A percentile compares a stretch with the other conserved stretches of the same genome.
These are phyloP conservation scores for Holacanthus passer DNA, from an alignment of 2,113 vertebrate genomes.

Conservation along the genomic window DNA sequence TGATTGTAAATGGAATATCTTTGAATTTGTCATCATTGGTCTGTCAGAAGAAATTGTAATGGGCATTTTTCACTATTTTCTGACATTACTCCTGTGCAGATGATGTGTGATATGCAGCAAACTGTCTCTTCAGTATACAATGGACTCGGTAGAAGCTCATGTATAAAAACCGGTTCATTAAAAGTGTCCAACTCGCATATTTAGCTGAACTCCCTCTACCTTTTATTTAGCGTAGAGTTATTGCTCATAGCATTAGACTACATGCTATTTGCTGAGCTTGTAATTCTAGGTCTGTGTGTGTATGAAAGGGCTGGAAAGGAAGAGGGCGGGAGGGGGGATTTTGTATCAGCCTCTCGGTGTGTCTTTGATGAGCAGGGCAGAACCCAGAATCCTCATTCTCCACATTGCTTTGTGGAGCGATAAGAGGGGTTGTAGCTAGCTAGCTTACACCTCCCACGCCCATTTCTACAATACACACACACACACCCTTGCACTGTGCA, in stretches of 20 bases:
- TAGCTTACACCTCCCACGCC: slow-evolving; percentile 72
- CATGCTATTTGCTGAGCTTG: slow-evolving; percentile 55
- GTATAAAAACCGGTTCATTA: slow-evolving; percentile 25
- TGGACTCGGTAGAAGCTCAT: not conserved
- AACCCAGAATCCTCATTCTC: slow-evolving; percentile 78
- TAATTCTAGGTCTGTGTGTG: slow-evolving; percentile 19
- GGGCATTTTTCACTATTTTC: not conserved
- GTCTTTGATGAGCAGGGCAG: slow-evolving; percentile 76
- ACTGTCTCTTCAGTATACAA: not conserved
- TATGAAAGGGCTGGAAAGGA: slow-evolving; percentile 7
- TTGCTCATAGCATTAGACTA: slow-evolving; percentile 42
- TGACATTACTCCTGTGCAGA: not conserved
- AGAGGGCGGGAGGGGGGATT: not conserved
- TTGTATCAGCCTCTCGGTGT: slow-evolving; percentile 37
- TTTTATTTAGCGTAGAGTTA: slow-evolving; percentile 7
- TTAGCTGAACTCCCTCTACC: slow-evolving; percentile 31
- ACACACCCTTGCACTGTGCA: slow-evolving; percentile 24
- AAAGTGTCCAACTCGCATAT: slow-evolving; percentile 9
- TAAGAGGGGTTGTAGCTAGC: slow-evolving; percentile 73
- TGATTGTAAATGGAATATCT: not conserved
- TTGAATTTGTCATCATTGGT: no score
- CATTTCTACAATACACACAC: slow-evolving; percentile 58
- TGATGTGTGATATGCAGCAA: not conserved
- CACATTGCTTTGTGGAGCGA: slow-evolving; percentile 75
- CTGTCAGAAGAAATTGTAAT: not conserved